These are phyloP conservation scores for Theonella swinhoei DNA, from an alignment of 37 sponge, comb jelly and placozoan species.

Conservation along the genomic window DNA sequence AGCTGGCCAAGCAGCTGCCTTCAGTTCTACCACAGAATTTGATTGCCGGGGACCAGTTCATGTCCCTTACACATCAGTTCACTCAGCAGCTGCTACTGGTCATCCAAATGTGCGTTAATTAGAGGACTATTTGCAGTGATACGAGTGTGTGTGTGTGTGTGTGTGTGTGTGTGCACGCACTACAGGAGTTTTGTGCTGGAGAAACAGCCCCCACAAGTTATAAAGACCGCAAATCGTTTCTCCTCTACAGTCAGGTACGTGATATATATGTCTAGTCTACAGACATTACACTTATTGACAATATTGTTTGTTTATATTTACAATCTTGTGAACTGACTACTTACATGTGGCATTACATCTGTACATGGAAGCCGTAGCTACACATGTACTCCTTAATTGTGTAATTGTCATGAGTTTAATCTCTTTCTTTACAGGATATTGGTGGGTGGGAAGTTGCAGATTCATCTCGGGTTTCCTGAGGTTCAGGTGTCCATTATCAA, in stretches of 20 bases:
- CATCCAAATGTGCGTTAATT: conserved; percentile 44
- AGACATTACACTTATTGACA: no score
- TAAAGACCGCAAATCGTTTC: conserved; percentile 94
- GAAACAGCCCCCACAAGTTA: conserved; percentile 97
- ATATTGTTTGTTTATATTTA: no score
- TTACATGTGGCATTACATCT: background rate
- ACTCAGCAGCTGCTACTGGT: conserved; percentile 41
- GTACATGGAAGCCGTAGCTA: background rate
- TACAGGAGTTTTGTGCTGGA: conserved; percentile 93
- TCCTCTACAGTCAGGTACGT: conserved; percentile 80
- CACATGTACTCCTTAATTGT: background rate
- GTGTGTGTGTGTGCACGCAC: background rate
- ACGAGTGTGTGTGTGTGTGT: conserved; percentile 3
- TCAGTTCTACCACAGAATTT: conserved; percentile 22
- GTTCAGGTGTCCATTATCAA: conserved; percentile 84
- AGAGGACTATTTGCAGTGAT: background rate
- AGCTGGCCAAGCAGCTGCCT: conserved; percentile 58
- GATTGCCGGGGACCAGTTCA: conserved; percentile 18
- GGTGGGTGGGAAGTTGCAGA: conserved; percentile 87
- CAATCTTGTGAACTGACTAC: no score
- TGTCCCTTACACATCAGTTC: conserved; percentile 29
- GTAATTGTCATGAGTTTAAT: background rate
- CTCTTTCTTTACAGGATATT: conserved; percentile 66
- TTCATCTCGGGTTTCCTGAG: conserved; percentile 88
- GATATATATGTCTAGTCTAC: background rate